Evolutionary conservation across 2,888 invertebrate species (phyloP).

Genomic region (Caenorhabditis sp.): DNA sequence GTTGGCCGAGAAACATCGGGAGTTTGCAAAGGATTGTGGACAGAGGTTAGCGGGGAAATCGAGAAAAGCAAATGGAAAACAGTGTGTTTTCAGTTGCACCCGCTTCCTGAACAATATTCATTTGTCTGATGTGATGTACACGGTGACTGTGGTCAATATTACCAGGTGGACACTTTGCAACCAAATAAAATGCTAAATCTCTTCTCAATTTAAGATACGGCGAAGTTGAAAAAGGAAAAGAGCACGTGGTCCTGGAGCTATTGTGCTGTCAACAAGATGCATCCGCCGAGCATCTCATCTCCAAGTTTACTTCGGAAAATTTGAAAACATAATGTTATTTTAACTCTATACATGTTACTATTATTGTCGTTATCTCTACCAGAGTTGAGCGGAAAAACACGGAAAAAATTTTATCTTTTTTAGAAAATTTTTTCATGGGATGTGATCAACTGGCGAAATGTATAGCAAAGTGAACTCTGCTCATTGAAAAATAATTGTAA

Average conservation of each 20-base stretch:
- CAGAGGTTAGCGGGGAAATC: too few species aligned
- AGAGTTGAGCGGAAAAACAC: too few species aligned
- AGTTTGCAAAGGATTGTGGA: constrained; percentile 67
- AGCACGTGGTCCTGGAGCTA: constrained; percentile 62
- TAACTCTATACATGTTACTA: too few species aligned
- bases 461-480: too few species aligned
- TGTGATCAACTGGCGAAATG: too few species aligned
- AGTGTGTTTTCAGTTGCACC: constrained; percentile 61
- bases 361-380: too few species aligned
- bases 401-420: too few species aligned
- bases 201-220: constrained; percentile 37
- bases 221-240: constrained; percentile 52
- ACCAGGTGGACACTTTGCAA: constrained; percentile 21
- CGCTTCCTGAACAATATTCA: constrained; percentile 72
- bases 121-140: constrained; percentile 61
- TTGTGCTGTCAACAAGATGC: constrained; percentile 56
- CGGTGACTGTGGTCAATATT: constrained; percentile 59
- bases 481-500: too few species aligned
- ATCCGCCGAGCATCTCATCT: constrained; percentile 42
- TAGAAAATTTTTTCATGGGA: too few species aligned
- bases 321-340: constrained; percentile 30
- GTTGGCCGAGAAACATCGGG: constrained; percentile 52
- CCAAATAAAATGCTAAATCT: neutral
- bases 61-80: too few species aligned
- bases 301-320: constrained; percentile 50